Percentiles rank a stretch among this genome's conserved stretches.
Conservation (phyloP, 2,797 vertebrate species). For the Leuciscus waleckii region DNA sequence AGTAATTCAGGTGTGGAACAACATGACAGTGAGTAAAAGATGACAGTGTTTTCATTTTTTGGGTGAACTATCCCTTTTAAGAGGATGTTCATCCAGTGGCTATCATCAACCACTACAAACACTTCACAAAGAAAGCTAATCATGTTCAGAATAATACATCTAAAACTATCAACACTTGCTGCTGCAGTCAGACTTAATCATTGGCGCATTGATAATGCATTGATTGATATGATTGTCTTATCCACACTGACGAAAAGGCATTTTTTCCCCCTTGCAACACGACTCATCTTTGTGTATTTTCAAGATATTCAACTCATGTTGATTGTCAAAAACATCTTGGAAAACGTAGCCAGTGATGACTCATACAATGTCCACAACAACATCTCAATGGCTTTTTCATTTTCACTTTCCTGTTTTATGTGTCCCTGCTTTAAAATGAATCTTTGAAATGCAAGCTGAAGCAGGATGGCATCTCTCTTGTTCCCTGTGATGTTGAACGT, state of each 20-base stretch:
- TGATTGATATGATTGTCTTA: conserved; percentile 42
- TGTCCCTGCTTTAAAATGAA: conserved; percentile 51
- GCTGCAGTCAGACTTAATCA: conserved; percentile 62
- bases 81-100: neutral
- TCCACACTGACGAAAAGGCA: conserved; percentile 21
- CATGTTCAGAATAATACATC: conserved; percentile 57
- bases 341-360: neutral
- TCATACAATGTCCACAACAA: conserved; percentile 1
- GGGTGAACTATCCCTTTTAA: conserved; percentile 1
- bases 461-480: conserved; percentile 53
- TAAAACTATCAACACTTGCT: conserved; percentile 57
- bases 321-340: neutral
- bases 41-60: neutral
- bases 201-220: conserved; percentile 56
- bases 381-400: neutral
- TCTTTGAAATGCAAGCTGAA: conserved; percentile 56
- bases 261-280: conserved; percentile 47
- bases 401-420: conserved; percentile 32
- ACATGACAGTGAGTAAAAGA: neutral
- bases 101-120: conserved; percentile 18
- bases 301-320: conserved; percentile 20
- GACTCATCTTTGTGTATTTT: conserved; percentile 51
- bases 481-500: conserved; percentile 52
- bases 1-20: neutral
- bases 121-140: conserved; percentile 39